A percentile compares a stretch with the other conserved stretches of the same genome.
phyloP scores from a whole-genome alignment of 2,888 invertebrate species.

The Parnassius smintheus region DNA sequence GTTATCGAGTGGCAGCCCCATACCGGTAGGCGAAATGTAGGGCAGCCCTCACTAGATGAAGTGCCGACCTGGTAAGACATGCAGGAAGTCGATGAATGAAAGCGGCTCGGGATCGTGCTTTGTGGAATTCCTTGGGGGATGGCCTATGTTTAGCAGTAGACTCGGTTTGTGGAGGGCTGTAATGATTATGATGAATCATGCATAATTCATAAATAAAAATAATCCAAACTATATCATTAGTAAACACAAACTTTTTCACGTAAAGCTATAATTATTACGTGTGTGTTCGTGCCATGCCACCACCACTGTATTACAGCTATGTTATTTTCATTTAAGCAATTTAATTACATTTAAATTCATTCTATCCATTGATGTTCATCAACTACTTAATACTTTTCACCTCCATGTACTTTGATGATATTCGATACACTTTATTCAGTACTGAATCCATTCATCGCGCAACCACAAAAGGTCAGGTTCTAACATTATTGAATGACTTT shows the following conservation, averaged over 20 bases:
- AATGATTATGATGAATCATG: no score
- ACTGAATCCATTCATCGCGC: slow-evolving; percentile 62
- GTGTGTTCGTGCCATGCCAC: not conserved
- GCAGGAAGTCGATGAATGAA: no score
- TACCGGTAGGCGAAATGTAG: no score
- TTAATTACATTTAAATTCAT: slow-evolving; percentile 70
- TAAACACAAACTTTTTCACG: not conserved
- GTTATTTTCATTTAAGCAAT: slow-evolving; percentile 43
- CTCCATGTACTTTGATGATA: slow-evolving; percentile 67
- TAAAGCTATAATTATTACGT: not conserved
- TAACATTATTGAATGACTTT: slow-evolving; percentile 56
- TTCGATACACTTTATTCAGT: slow-evolving; percentile 49
- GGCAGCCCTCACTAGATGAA: no score
- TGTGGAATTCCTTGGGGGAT: no score
- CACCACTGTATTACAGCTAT: slow-evolving; percentile 31
- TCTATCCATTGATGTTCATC: slow-evolving; percentile 52
- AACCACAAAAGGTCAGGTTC: slow-evolving; percentile 65
- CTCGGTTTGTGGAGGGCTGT: no score
- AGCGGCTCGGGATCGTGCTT: no score
- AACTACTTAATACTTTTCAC: slow-evolving; percentile 46
- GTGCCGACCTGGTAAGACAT: no score
- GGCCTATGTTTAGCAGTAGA: no score
- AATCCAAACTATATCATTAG: not conserved
- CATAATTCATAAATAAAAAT: no score
- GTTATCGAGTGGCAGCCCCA: no score